phyloP scores from a whole-genome alignment of 2,888 invertebrate species.

The Drosophila dives region DNA sequence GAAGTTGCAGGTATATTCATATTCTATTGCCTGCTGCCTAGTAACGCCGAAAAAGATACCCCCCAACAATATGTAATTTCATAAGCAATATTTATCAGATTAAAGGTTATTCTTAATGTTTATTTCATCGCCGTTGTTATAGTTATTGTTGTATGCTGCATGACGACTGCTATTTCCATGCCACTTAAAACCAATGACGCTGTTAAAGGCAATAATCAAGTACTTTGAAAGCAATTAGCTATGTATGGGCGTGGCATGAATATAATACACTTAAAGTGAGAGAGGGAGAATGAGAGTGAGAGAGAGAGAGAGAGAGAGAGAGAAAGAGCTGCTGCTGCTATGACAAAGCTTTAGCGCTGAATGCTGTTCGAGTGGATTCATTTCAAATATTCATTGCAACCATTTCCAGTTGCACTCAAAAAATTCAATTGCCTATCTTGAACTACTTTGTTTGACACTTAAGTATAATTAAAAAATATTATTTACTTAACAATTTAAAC shows the following conservation, averaged over 20 bases:
- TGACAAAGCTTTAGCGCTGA: slow-evolving; percentile 20
- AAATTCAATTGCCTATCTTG: slow-evolving; percentile 27
- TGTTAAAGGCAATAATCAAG: slow-evolving; percentile 1
- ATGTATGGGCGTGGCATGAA: background rate
- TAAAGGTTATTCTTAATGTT: slow-evolving; percentile 22
- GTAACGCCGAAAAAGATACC: slow-evolving; percentile 9
- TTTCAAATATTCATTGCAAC: background rate
- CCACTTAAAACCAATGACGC: background rate
- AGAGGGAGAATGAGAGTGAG: background rate
- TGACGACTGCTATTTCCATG: background rate
- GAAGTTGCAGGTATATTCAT: slow-evolving; percentile 48
- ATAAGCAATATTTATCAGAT: slow-evolving; percentile 29
- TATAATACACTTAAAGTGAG: slow-evolving; percentile 14
- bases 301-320: too few relatives aligned
- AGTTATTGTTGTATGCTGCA: background rate
- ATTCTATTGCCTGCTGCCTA: slow-evolving; percentile 53
- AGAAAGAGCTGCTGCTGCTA: slow-evolving; percentile 5
- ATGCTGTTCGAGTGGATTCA: slow-evolving; percentile 33
- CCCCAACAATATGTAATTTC: slow-evolving; percentile 46
- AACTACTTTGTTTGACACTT: slow-evolving; percentile 40
- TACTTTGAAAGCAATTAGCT: slow-evolving; percentile 52
- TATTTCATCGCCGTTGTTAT: slow-evolving; percentile 45
- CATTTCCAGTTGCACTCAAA: slow-evolving; percentile 12
- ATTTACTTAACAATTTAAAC: slow-evolving; percentile 62
- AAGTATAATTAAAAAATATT: slow-evolving; percentile 64